A percentile compares a stretch with the other conserved stretches of the same genome.
Conservation (phyloP, 2,797 vertebrate genomes). For the Gallinago nigripennis region DNA sequence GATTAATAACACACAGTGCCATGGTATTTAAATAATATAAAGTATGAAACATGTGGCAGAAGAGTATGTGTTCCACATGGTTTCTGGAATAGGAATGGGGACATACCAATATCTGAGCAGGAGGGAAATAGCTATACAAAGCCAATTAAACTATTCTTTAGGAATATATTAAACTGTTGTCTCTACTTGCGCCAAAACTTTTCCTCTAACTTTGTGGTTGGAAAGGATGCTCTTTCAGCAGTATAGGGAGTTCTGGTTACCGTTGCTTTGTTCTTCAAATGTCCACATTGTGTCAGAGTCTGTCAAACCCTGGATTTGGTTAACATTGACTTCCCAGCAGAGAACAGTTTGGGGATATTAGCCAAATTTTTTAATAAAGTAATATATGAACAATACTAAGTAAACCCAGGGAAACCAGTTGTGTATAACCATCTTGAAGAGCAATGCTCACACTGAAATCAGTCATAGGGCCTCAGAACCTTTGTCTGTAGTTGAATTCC, state of each 20-base stretch:
- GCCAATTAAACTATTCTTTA: background rate
- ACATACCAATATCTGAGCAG: background rate
- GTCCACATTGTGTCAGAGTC: background rate
- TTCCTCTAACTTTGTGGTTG: background rate
- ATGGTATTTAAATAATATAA: constrained; percentile 25
- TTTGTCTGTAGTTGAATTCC: background rate
- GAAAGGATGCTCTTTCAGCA: background rate
- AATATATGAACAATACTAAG: background rate
- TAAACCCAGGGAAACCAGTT: background rate
- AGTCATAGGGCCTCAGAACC: background rate
- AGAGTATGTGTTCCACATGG: constrained; percentile 57
- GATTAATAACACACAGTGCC: constrained; percentile 59
- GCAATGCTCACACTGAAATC: background rate
- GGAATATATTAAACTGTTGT: background rate
- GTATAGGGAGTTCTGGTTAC: background rate
- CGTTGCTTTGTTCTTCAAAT: background rate
- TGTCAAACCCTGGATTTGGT: background rate
- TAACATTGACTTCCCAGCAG: background rate
- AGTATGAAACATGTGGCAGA: constrained; percentile 55
- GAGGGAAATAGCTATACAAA: background rate
- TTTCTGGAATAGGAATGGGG: background rate
- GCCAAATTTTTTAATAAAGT: background rate
- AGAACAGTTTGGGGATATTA: background rate
- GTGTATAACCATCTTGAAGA: background rate
- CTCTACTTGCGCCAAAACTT: background rate